These are phyloP conservation scores for Tiliacea aurago DNA, from an alignment of 2,888 invertebrate species.

Conservation along the genomic window DNA sequence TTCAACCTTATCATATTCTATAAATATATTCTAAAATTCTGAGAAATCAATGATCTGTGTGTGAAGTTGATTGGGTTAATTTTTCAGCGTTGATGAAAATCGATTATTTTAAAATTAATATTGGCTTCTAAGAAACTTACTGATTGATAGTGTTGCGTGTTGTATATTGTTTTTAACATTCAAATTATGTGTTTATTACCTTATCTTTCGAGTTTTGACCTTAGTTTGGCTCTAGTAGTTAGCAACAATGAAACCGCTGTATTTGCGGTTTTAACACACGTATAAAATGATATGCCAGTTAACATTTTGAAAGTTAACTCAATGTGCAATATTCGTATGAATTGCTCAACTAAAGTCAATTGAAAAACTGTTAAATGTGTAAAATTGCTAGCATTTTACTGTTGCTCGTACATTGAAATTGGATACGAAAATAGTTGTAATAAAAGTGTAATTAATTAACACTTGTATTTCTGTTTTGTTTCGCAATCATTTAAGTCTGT, in stretches of 20 bases:
- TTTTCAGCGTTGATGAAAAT: slow-evolving; percentile 23
- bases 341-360: slow-evolving; percentile 47
- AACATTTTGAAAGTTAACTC: slow-evolving; percentile 33
- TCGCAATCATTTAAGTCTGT: not conserved
- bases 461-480: slow-evolving; percentile 4
- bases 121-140: slow-evolving; percentile 36
- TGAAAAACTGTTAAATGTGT: slow-evolving; percentile 43
- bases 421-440: slow-evolving; percentile 22
- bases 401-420: slow-evolving; percentile 28
- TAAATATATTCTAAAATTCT: not conserved
- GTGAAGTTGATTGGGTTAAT: slow-evolving; percentile 21
- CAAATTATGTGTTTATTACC: slow-evolving; percentile 34
- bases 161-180: slow-evolving; percentile 36
- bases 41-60: slow-evolving; percentile 23
- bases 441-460: slow-evolving; percentile 5
- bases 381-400: slow-evolving; percentile 22
- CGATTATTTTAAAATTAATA: slow-evolving; percentile 27
- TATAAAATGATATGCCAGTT: slow-evolving; percentile 33
- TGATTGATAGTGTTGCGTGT: slow-evolving; percentile 64
- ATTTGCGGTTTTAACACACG: slow-evolving; percentile 12
- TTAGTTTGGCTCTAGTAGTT: slow-evolving; percentile 43
- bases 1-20: slow-evolving; percentile 54
- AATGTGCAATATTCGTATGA: slow-evolving; percentile 17
- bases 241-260: slow-evolving; percentile 10
- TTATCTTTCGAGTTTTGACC: slow-evolving; percentile 47